Evolutionary conservation across 2,113 vertebrate genomes (phyloP), one percentile per base, ranked within the genome.

Genomic region (Ptychochromis oligacanthus): DNA sequence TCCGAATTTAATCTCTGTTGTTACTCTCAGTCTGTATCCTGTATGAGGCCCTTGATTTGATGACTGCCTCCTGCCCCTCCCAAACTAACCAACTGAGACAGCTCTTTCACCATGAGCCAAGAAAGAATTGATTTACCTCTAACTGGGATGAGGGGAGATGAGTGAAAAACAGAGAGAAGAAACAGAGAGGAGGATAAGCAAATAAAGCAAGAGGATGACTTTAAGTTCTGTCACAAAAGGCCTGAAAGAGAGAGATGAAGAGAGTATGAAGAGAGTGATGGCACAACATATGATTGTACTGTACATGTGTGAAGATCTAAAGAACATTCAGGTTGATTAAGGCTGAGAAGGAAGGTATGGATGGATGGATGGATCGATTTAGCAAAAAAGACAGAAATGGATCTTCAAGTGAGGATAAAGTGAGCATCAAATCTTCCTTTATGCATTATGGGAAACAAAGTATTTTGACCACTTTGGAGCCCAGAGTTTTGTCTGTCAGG

Each of bases 51-150:
- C 57, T 56, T 81, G 55, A 91, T 80, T 84, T 84, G 78, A 89
- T 83, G 83, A 82, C 74, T 62, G 31, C 77, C 74, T 88, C 70
- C 82, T 87, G 82, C 84, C 81, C 81, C 60, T 76, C 86, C 81
- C 86, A 81, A 83, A 74, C 67, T 43, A 82, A 84, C 64, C 54
- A 56, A 70, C 14, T 15, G 70, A 88, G 75, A 90, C 83, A 82
- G 85, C 56, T 87, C 75, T 88, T 77, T 91, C 88, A 90, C 81
- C 77, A 74, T 43, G 34, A 90, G 84, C 90, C 89, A 89, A 88
- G 83, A 87, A 78, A 65, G 78, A 88, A 93, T 88, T 85, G 90
- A 92, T 91, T 93, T 92, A 78, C 59, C 49, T 80, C 28, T 87
- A 86, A 89, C 90, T 81, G 82, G 77, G 57, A 91, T 79, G 76